These are phyloP conservation scores for Zaprionus davidi DNA, from an alignment of 1,140 invertebrate genomes.

Conservation along the genomic window DNA sequence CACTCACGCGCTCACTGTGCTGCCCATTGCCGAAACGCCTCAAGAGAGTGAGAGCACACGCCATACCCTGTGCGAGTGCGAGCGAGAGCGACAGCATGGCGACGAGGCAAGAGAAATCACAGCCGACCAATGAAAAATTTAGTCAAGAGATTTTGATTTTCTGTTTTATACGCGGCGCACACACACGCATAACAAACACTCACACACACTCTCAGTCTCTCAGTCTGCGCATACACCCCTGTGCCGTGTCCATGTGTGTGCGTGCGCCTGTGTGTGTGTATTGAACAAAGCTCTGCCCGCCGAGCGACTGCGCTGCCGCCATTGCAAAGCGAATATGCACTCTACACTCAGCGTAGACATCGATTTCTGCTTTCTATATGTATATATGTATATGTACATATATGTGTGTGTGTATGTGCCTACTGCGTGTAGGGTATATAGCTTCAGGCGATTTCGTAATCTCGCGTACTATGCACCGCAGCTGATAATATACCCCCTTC, in stretches of 20 bases:
- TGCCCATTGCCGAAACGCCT: constrained; percentile 28
- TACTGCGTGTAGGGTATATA: background rate
- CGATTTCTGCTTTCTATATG: constrained; percentile 33
- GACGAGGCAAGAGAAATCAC: constrained; percentile 80
- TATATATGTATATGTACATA: background rate
- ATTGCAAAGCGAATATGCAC: constrained; percentile 52
- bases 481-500: background rate
- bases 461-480: constrained; percentile 6
- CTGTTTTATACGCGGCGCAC: constrained; percentile 80
- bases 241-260: constrained; percentile 24
- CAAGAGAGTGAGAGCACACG: constrained; percentile 6
- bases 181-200: constrained; percentile 61
- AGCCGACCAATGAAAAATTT: constrained; percentile 85
- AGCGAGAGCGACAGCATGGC: constrained; percentile 36
- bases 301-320: constrained; percentile 31
- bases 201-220: constrained; percentile 10
- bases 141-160: constrained; percentile 84
- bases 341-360: constrained; percentile 23
- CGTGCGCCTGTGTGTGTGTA: constrained; percentile 20
- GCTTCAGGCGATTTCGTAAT: constrained; percentile 2
- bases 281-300: constrained; percentile 48
- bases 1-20: constrained; percentile 25
- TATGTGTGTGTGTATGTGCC: background rate
- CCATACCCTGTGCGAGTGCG: constrained; percentile 23
- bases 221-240: constrained; percentile 9